A percentile compares a stretch with the other conserved stretches of the same genome.
These are phyloP conservation scores for Guaruba guarouba DNA, from an alignment of 2,113 vertebrate genomes.

Conservation along the genomic window DNA sequence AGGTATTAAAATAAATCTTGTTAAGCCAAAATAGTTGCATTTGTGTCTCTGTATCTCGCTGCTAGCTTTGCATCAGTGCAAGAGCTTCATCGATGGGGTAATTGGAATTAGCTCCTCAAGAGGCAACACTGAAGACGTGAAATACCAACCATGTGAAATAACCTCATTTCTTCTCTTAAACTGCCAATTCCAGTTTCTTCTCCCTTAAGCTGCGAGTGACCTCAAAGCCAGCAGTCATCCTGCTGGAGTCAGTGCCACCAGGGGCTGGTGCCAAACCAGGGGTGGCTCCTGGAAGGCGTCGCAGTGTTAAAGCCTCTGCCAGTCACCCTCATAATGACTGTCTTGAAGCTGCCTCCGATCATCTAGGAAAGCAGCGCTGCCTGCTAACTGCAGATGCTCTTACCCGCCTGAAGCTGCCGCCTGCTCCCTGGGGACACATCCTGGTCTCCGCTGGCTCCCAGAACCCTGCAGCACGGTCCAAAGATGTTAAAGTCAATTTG, in stretches of 20 bases:
- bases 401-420: background rate
- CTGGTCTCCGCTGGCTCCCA: background rate
- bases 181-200: background rate
- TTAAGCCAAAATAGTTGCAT: background rate
- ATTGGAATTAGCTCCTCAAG: background rate
- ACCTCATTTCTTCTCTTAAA: background rate
- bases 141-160: background rate
- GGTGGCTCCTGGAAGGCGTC: background rate
- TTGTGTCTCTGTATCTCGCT: background rate
- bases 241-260: background rate
- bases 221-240: background rate
- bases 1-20: background rate
- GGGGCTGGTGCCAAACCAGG: background rate
- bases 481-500: background rate
- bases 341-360: background rate
- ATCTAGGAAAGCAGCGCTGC: background rate
- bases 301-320: background rate
- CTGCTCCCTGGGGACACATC: background rate
- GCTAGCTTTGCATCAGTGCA: background rate
- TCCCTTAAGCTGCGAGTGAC: background rate
- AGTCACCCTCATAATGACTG: background rate
- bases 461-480: rapidly evolving
- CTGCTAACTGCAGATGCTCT: background rate
- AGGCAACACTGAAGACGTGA: background rate
- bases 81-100: background rate